Evolutionary conservation across 2,888 invertebrate genomes (phyloP), one percentile per base, ranked within the genome.

Genomic region (Branchinecta sandiegonensis): DNA sequence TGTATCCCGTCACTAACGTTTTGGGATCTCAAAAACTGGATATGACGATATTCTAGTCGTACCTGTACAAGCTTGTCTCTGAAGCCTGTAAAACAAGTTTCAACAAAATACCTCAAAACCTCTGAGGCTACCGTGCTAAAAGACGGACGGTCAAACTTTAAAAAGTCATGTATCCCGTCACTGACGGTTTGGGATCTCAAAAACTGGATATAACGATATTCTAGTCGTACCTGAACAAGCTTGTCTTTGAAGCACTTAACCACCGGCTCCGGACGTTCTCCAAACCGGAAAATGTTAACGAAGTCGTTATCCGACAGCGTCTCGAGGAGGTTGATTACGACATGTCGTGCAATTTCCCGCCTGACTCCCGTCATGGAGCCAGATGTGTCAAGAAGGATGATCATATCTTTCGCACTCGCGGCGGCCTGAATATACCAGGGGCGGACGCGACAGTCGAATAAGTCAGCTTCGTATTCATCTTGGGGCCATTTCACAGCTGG

Each of bases 341-440:
- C 96, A 75, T 89, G 86, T 74, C 87, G 85, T 13, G 93, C 94
- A 73, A 97, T 94, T 79, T 94, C 92, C 75, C 90, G 85, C 72
- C 88, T 83, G 70, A 89, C 86, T 0, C 96, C 97, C 47, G 86
- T 87, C 97, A 99, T 99, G 23, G 95, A 96, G 17, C 99, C 99
- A 66, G 95, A 94, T 69, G 87, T 86, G 77, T 99, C 99, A 71
- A 99, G 82, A 68, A 99, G 81, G 70, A 99, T 94, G 47, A 99
- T 85, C 73, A 99, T 88, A 76, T 97, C 96, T 80, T 99, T 99
- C 10, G 96, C 94, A 75, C 94, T 94, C 0, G 96, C 94, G 0
- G 97, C 94, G 0, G 96, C 96, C 80, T 95, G 92, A 72, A 97
- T 94, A 77, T 94, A 99, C 95, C 95, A 96, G 64, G 91, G 90